A percentile compares a stretch with the other conserved stretches of the same genome.
Conservation (phyloP, 1,140 invertebrate genomes). For the Daktulosphaira vitifoliae region DNA sequence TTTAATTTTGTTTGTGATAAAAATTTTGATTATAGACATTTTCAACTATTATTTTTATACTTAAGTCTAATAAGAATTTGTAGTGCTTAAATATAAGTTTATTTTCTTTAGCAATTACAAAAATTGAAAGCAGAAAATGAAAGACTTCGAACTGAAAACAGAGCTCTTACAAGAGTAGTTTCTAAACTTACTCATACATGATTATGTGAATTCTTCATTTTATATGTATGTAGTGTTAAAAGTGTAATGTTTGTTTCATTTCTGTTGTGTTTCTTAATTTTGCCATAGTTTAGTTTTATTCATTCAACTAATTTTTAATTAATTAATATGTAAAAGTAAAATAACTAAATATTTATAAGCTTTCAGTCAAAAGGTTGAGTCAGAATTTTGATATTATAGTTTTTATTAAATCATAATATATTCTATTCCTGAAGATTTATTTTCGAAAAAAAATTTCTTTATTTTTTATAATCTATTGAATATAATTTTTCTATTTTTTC, state of each 20-base stretch:
- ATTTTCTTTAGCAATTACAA: conserved; percentile 89
- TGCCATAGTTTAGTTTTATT: too few relatives aligned
- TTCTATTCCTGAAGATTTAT: too few relatives aligned
- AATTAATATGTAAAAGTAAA: neutral
- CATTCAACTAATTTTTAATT: too few relatives aligned
- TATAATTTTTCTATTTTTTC: too few relatives aligned
- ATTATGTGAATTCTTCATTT: conserved; percentile 25
- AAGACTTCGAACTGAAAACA: conserved; percentile 90
- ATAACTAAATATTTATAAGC: too few relatives aligned
- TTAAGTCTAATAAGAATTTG: neutral
- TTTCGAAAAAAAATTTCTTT: too few relatives aligned
- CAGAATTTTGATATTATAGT: too few relatives aligned
- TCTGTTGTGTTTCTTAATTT: neutral
- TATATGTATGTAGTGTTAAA: conserved; percentile 24
- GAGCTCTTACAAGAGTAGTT: conserved; percentile 86
- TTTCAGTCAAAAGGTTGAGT: too few relatives aligned
- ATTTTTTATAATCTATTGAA: too few relatives aligned
- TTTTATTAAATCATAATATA: too few relatives aligned
- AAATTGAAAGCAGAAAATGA: conserved; percentile 95
- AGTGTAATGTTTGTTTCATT: neutral
- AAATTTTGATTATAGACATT: neutral
- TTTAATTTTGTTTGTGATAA: neutral
- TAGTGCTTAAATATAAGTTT: conserved; percentile 28
- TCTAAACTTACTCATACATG: conserved; percentile 68
- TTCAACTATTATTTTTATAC: conserved; percentile 1